Percentiles rank a stretch among this genome's conserved stretches.
These are phyloP conservation scores for Bubo bubo DNA, from an alignment of 2,113 vertebrate species.

Conservation along the genomic window DNA sequence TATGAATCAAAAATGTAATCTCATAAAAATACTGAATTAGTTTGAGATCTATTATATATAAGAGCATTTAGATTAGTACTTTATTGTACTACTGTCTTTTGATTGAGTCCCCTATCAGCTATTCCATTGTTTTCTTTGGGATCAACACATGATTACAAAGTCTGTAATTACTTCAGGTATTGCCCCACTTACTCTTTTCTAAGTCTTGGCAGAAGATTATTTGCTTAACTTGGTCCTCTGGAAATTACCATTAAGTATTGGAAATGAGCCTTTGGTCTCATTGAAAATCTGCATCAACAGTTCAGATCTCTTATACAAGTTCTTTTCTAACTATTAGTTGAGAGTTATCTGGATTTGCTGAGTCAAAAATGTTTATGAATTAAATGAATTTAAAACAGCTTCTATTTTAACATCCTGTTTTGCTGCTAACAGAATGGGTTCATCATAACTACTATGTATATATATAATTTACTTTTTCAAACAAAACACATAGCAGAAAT, in stretches of 20 bases:
- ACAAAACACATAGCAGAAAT: background rate
- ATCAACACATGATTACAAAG: background rate
- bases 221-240: background rate
- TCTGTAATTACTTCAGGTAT: background rate
- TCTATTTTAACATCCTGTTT: background rate
- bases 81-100: background rate
- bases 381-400: background rate
- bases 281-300: background rate
- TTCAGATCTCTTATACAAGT: background rate
- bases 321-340: background rate
- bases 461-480: background rate
- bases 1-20: slow-evolving; percentile 20
- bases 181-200: background rate
- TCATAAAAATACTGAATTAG: slow-evolving; percentile 24
- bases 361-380: background rate
- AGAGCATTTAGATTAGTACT: background rate
- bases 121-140: background rate
- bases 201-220: background rate
- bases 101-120: background rate
- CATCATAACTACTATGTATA: background rate
- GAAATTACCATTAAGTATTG: background rate
- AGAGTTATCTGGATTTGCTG: background rate
- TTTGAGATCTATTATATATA: background rate
- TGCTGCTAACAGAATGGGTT: background rate
- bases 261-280: background rate